These are phyloP conservation scores for Xanthia togata DNA, from an alignment of 2,888 invertebrate species.

Conservation along the genomic window DNA sequence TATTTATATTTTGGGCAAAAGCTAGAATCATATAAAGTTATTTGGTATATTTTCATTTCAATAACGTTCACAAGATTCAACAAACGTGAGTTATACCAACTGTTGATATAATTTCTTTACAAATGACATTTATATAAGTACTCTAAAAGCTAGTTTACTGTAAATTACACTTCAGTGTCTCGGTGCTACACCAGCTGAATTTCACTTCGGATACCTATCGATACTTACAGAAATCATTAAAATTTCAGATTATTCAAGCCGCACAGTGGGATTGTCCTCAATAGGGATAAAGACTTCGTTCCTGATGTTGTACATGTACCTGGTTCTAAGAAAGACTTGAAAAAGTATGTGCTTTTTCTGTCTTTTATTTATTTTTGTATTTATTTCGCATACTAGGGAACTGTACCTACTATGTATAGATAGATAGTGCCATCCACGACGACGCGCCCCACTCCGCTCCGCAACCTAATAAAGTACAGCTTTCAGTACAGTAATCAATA, in stretches of 20 bases:
- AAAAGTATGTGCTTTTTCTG: conserved; percentile 21
- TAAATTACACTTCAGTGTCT: background rate
- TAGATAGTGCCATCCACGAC: too few species aligned
- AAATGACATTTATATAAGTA: too few species aligned
- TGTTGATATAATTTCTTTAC: too few species aligned
- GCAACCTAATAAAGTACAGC: too few species aligned
- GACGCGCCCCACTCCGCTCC: too few species aligned
- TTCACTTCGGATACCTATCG: background rate
- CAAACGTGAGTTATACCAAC: too few species aligned
- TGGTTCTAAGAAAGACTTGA: conserved; percentile 58
- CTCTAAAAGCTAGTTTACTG: background rate
- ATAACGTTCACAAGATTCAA: too few species aligned
- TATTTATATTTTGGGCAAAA: too few species aligned
- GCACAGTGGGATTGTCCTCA: conserved; percentile 85
- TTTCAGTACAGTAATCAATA: background rate
- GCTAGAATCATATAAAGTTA: too few species aligned
- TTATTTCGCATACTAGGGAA: background rate
- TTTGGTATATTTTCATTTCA: too few species aligned
- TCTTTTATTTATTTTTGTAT: background rate
- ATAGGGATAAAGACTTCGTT: conserved; percentile 77
- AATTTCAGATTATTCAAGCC: conserved; percentile 82
- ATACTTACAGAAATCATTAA: conserved; percentile 1
- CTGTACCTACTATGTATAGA: background rate
- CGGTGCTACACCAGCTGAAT: background rate
- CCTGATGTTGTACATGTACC: conserved; percentile 80